Evolutionary conservation across 2,797 vertebrate species (phyloP), one percentile per base, ranked within the genome.

Genomic region (Holocentrus rufus): DNA sequence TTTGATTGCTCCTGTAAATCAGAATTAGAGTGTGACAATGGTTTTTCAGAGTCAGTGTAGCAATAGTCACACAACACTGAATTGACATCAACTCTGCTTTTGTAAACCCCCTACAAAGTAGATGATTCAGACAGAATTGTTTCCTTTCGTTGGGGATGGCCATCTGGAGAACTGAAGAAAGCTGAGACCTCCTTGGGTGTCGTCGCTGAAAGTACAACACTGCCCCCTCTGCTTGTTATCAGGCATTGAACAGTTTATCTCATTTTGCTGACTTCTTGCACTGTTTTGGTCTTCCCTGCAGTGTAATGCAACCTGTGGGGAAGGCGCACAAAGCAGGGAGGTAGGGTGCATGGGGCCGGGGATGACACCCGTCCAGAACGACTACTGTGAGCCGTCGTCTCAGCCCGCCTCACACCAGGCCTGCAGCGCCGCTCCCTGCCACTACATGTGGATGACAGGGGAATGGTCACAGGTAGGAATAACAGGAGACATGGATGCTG

Each of bases 391-490:
- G 54, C 81, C 91, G 9, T 75, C 88, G 0, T 65, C 74, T 49
- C 95, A 83, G 70, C 96, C 96, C 27, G 57, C 69, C 20, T 75
- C 90, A 0, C 63, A 76, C 2, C 94, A 93, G 83, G 87, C 54
- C 44, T 99, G 97, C 79, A 73, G 79, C 47, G 70, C 17, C 27
- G 62, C 76, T 62, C 85, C 94, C 34, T 96, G 95, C 85, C 94
- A 84, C 74, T 94, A 95, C 7, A 46, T 90, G 63, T 96, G 96
- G 85, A 85, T 95, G 39, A 94, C 95, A 64, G 93, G 92, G 85
- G 93, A 96, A n/a, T 93, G 95, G 74, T 95, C 95, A 13, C 94
- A 96, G 96, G 97, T 99, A 87, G 31, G 85, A 62, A 60, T 5
- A 15, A 23, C 31, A 23, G 10, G 64, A 14, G 15, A 10, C 8